Evolutionary conservation across 2,113 vertebrate genomes (phyloP).

Genomic region (Sturnira hondurensis): DNA sequence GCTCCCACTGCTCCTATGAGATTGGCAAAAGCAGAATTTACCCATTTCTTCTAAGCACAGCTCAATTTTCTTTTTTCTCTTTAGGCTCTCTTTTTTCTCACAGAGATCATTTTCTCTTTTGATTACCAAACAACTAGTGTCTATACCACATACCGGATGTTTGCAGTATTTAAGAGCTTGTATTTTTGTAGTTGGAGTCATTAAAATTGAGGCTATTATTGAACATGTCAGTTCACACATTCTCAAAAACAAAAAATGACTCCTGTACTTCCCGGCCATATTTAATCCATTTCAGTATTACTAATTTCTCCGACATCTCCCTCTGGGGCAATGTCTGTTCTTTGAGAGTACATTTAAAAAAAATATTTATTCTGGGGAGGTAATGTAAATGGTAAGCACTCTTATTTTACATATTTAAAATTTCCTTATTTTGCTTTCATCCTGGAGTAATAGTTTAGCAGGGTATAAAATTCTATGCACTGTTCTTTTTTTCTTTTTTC

Average conservation of each 20-base stretch:
- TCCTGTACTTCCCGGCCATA: not conserved
- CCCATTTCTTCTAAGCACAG: not conserved
- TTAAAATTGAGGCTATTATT: not conserved
- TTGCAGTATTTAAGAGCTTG: not conserved
- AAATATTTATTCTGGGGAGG: not conserved
- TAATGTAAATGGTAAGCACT: not conserved
- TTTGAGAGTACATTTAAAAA: not conserved
- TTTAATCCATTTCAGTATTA: not conserved
- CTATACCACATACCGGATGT: no score
- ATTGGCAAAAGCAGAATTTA: not conserved
- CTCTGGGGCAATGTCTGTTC: not conserved
- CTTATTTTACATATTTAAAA: not conserved
- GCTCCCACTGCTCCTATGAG: not conserved
- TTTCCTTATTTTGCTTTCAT: not conserved
- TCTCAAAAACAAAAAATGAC: not conserved
- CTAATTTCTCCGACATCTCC: not conserved
- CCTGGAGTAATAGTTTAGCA: not conserved
- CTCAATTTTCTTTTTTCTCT: not conserved
- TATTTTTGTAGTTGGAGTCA: not conserved
- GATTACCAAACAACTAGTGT: not conserved
- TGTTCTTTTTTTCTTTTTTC: no score
- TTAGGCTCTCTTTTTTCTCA: not conserved
- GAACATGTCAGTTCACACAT: not conserved
- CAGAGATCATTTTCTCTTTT: not conserved
- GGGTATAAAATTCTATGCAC: not conserved